Evolutionary conservation across 1,140 invertebrate species (phyloP).

Genomic region (Camponotus pennsylvanicus): DNA sequence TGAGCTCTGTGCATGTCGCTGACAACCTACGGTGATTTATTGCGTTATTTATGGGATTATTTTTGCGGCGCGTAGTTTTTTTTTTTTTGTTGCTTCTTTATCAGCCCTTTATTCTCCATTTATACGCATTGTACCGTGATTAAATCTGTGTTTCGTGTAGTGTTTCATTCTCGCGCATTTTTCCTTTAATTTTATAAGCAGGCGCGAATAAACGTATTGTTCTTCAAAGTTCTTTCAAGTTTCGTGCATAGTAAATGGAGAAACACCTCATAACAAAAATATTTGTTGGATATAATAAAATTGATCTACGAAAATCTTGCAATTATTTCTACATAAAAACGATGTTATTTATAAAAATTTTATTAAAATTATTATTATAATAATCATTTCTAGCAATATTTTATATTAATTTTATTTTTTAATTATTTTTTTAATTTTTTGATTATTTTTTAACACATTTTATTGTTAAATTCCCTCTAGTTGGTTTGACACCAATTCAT

Average conservation of each 20-base stretch:
- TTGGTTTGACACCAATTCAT: constrained; percentile 4
- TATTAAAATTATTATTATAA: constrained; percentile 1
- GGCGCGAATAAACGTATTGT: neutral
- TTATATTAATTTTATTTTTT: neutral
- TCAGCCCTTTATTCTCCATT: constrained; percentile 16
- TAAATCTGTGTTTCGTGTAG: neutral
- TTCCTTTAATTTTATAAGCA: neutral
- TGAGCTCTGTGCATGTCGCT: constrained; percentile 29
- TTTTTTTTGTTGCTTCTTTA: neutral
- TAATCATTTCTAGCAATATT: neutral
- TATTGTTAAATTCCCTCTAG: neutral
- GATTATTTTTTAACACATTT: neutral
- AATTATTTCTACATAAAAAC: neutral
- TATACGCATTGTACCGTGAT: neutral
- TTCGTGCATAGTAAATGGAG: neutral
- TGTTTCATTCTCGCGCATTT: constrained; percentile 14
- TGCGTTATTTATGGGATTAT: constrained; percentile 50
- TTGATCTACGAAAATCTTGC: neutral
- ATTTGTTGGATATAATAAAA: neutral
- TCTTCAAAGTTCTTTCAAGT: neutral
- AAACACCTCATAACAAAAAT: neutral
- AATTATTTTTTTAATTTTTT: too few species aligned
- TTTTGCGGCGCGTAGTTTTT: constrained; percentile 12
- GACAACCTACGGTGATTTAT: constrained; percentile 38
- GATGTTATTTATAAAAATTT: neutral